Evolutionary conservation across 2,888 invertebrate species (phyloP), one percentile per base, ranked within the genome.

Genomic region (Fragum fragum): DNA sequence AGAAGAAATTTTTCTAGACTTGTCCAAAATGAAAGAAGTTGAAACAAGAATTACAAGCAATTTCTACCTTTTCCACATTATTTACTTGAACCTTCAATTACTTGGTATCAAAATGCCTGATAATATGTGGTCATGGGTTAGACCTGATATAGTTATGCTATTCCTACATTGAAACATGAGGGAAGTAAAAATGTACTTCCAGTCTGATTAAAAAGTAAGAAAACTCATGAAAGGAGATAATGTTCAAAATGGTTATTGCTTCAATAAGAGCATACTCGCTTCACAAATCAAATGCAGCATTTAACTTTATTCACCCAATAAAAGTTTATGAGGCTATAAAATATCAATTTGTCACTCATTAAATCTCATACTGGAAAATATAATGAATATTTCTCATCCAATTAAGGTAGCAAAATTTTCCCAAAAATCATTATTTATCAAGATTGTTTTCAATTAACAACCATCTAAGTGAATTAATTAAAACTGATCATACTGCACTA

Each of bases 321-420:
- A 61, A 32, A 29, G n/a, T n/a, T 61, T 61, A 61, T n/a, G 32
- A 29, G 11, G 23, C 32, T 32, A 68, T 68, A 68, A 68, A 68
- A 68, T 36, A 32, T 68, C 23, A 68, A 68, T 23, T 68, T 23
- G 36, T 39, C 32, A n/a, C 23, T 39, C 23, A 42, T 68, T 39
- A 68, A n/a, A 32, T 1, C 66, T 36, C 6, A 7, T 1, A 32
- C 21, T 68, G 23, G 7, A 57, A 57, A 57, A 47, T 47, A 16
- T 9, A 47, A 47, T 47, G 16, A 47, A 47, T 47, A 18, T 47
- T 47, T 47, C n/a, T 14, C 47, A 9, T 6, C 32, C 47, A 47
- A 47, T 47, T 9, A n/a, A 47, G 47, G 47, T 39, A n/a, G 47
- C 7, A n/a, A 36, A 36, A 18, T 47, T 47, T 2, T 47, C 2